These are phyloP conservation scores for Amphibalanus amphitrite DNA, from an alignment of 1,140 invertebrate species.

Conservation along the genomic window DNA sequence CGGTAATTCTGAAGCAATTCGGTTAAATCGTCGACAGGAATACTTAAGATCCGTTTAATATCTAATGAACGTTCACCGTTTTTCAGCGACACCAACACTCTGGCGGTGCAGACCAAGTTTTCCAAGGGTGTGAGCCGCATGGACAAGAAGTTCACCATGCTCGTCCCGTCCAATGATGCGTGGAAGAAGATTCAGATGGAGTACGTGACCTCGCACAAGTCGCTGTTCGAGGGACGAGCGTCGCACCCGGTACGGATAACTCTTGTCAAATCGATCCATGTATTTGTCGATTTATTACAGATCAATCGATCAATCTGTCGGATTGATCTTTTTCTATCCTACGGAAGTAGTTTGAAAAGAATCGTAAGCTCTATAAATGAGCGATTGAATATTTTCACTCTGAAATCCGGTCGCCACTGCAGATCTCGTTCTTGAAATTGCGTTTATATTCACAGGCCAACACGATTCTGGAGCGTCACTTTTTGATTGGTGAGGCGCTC, in stretches of 20 bases:
- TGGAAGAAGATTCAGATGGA: constrained; percentile 42
- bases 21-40: too few relatives aligned
- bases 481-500: constrained; percentile 51
- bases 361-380: too few relatives aligned
- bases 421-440: too few relatives aligned
- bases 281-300: background rate
- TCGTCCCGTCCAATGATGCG: constrained; percentile 71
- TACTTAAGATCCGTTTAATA: too few relatives aligned
- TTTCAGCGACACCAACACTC: background rate
- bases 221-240: constrained; percentile 59
- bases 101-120: background rate
- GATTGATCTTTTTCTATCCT: background rate
- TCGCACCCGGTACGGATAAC: constrained; percentile 45
- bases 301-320: background rate
- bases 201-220: constrained; percentile 58
- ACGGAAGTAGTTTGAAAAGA: too few relatives aligned
- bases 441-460: background rate
- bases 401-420: too few relatives aligned
- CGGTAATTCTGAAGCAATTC: too few relatives aligned
- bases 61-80: background rate
- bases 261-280: background rate
- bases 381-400: too few relatives aligned
- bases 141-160: constrained; percentile 69
- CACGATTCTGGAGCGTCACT: constrained; percentile 53
- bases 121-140: constrained; percentile 28